Evolutionary conservation across 2,888 invertebrate genomes (phyloP), one percentile per base, ranked within the genome.

Genomic region (Andrena camellia): DNA sequence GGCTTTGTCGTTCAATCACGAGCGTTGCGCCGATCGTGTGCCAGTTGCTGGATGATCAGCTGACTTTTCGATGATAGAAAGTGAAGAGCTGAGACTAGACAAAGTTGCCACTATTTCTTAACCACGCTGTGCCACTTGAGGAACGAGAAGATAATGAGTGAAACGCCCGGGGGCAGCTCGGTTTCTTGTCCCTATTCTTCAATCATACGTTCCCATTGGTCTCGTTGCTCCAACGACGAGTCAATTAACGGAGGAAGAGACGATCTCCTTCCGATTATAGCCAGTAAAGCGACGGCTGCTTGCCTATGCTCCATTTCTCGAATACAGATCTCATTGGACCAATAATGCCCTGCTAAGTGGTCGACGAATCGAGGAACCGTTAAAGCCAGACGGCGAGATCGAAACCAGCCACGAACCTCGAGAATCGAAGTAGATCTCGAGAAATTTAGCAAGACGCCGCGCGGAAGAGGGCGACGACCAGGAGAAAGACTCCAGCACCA

Each of bases 401-500:
- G 70, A 31, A 62, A 33, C 17, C 23, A 8, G n/a, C 13, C 57
- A 4, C 29, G 74, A 52, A 62, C 23, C 3, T 48, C 17, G 5
- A 59, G 42, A 5, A 17, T 42, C 42, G 50, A 29, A 60, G 60
- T 23, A 57, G 79, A 70, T 59, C 20, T 2, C 33, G 48, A 80
- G 35, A 29, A 81, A 81, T 81, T 81, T 59, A 68, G 63, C 78
- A 26, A 68, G 35, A 48, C 29, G 48, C 72, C 31, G 33, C 31
- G 33, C 59, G 74, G 57, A 78, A 80, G 72, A 85, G 67, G 73
- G 84, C 68, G 79, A 73, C 76, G 75, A 81, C 75, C 82, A 81
- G 81, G 57, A 82, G 78, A 82, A 78, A 83, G 85, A 84, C 82
- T 81, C 84, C 83, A 78, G 85, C 82, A 85, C 79, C 81, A 89